A percentile compares a stretch with the other conserved stretches of the same genome.
Evolutionary conservation across 2,113 vertebrate species (phyloP).

Genomic region (Oophaga pumilio): DNA sequence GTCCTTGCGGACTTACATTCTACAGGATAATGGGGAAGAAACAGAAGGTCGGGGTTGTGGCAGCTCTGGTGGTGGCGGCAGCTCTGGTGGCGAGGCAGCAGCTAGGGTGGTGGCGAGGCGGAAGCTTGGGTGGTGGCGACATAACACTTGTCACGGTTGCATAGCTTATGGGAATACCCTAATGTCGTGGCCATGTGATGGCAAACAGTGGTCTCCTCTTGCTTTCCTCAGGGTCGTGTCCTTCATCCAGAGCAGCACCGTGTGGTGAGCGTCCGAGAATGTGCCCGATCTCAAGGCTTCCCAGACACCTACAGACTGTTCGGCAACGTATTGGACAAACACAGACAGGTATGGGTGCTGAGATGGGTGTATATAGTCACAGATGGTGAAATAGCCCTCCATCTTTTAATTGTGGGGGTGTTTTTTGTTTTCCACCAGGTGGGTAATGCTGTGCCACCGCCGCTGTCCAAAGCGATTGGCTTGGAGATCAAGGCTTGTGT

Average conservation of each 20-base stretch:
- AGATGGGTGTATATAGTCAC: neutral
- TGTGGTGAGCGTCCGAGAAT: constrained; percentile 94
- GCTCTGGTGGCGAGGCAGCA: too few species aligned
- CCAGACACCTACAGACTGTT: constrained; percentile 93
- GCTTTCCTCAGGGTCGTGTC: constrained; percentile 80
- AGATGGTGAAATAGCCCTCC: neutral
- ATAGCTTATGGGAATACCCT: too few species aligned
- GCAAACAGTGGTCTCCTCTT: neutral
- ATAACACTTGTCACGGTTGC: too few species aligned
- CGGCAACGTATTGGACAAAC: constrained; percentile 92
- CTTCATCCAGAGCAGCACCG: constrained; percentile 94
- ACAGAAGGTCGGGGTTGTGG: too few species aligned
- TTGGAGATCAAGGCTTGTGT: constrained; percentile 85
- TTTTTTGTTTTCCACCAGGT: constrained; percentile 70
- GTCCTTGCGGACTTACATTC: too few species aligned
- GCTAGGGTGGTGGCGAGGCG: too few species aligned
- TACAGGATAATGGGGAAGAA: too few species aligned
- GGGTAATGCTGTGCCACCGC: constrained; percentile 91
- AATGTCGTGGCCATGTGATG: too few species aligned
- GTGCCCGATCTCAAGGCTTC: constrained; percentile 93
- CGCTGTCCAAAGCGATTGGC: constrained; percentile 90
- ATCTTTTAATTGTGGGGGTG: too few species aligned
- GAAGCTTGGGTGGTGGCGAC: too few species aligned
- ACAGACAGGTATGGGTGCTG: constrained; percentile 81
- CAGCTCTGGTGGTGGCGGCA: too few species aligned